These are phyloP conservation scores for Triops longicaudatus DNA, from an alignment of 1,140 invertebrate species.

Conservation along the genomic window DNA sequence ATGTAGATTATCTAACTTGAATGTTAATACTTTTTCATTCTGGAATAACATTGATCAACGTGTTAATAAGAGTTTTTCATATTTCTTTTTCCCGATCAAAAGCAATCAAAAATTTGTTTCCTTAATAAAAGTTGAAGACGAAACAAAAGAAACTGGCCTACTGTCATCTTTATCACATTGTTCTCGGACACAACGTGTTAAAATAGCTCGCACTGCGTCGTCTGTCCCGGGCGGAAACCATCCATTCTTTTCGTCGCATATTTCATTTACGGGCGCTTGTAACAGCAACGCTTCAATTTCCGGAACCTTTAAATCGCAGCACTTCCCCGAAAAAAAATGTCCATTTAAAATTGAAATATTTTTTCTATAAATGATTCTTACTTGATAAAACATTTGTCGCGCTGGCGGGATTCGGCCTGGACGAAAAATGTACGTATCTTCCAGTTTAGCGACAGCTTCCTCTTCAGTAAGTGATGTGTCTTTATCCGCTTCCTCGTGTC, in stretches of 20 bases:
- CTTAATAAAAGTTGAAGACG: not conserved
- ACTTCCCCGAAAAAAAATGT: slow-evolving; percentile 45
- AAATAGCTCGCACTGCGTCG: slow-evolving; percentile 56
- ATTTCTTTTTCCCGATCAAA: too few species aligned
- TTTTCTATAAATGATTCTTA: slow-evolving; percentile 34
- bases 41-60: too few species aligned
- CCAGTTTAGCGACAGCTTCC: slow-evolving; percentile 34
- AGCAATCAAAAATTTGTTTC: not conserved
- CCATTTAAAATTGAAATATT: slow-evolving; percentile 13
- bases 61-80: too few species aligned
- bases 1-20: too few species aligned
- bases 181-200: slow-evolving; percentile 51
- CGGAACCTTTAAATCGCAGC: slow-evolving; percentile 72
- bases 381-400: slow-evolving; percentile 74
- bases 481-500: slow-evolving; percentile 36
- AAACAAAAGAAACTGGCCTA: too few species aligned
- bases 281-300: slow-evolving; percentile 74
- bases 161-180: slow-evolving; percentile 28
- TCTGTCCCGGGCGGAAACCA: slow-evolving; percentile 63
- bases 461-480: slow-evolving; percentile 19
- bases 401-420: slow-evolving; percentile 60
- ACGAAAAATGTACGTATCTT: slow-evolving; percentile 53
- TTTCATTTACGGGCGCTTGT: slow-evolving; percentile 48
- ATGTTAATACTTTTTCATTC: too few species aligned
- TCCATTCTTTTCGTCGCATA: slow-evolving; percentile 61